Percentiles rank a stretch among this genome's conserved stretches.
These are phyloP conservation scores for Alfaro cultratus DNA, from an alignment of 2,797 vertebrate species.

Conservation along the genomic window DNA sequence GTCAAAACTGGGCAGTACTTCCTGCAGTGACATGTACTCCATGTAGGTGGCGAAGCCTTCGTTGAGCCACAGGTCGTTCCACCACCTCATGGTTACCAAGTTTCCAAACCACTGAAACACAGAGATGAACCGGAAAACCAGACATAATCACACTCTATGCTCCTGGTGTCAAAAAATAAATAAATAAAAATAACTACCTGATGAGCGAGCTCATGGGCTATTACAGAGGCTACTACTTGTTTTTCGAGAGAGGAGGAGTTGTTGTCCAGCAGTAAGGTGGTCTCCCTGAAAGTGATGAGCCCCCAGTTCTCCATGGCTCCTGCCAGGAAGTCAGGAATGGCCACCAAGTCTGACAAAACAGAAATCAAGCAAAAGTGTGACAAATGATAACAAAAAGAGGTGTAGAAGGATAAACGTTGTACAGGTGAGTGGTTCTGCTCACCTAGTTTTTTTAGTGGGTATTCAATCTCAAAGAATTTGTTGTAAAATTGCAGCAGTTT, in stretches of 20 bases:
- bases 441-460: slow-evolving; percentile 93
- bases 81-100: slow-evolving; percentile 97
- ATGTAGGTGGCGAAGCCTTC: slow-evolving; percentile 98
- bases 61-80: slow-evolving; percentile 97
- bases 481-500: slow-evolving; percentile 91
- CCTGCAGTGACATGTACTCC: slow-evolving; percentile 89
- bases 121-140: slow-evolving; percentile 18
- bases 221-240: slow-evolving; percentile 87
- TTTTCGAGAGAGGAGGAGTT: slow-evolving; percentile 88
- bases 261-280: slow-evolving; percentile 83
- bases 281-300: slow-evolving; percentile 93
- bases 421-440: slow-evolving; percentile 34
- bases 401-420: background rate
- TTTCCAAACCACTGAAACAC: slow-evolving; percentile 94
- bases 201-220: slow-evolving; percentile 95
- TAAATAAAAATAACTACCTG: slow-evolving; percentile 82
- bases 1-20: slow-evolving; percentile 81
- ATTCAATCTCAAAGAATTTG: slow-evolving; percentile 86
- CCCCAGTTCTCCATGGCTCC: slow-evolving; percentile 99
- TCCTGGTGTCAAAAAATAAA: background rate
- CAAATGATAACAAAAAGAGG: background rate
- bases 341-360: slow-evolving; percentile 87
- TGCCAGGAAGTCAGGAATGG: slow-evolving; percentile 93
- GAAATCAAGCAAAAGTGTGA: background rate
- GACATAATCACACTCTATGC: background rate